Conservation (phyloP, 2,797 vertebrate species). For the Austrolebias charrua region DNA sequence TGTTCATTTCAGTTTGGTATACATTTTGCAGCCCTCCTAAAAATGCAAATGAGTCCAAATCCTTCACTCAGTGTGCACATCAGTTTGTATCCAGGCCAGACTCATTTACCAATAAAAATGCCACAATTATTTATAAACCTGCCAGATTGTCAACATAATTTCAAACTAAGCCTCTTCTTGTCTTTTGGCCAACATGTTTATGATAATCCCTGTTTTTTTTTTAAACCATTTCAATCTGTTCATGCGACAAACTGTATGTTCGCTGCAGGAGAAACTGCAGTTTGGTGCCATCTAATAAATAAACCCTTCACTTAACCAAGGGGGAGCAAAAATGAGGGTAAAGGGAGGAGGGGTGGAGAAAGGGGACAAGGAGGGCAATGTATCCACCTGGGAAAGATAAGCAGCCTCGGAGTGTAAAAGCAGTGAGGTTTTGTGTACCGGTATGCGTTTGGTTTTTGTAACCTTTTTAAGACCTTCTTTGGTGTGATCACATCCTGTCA, state of each 20-base stretch:
- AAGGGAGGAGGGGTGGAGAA: conserved; percentile 5
- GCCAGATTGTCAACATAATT: conserved; percentile 26
- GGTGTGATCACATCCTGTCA: too few relatives aligned
- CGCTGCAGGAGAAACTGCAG: conserved; percentile 25
- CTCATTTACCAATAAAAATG: conserved; percentile 9
- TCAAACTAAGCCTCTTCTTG: conserved; percentile 31
- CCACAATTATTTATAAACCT: conserved; percentile 17
- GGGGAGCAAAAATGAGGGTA: conserved; percentile 32
- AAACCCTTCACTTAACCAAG: conserved; percentile 38
- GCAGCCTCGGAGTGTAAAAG: conserved; percentile 42
- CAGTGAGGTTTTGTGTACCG: background rate
- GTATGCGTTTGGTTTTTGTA: too few relatives aligned
- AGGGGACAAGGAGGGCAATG: conserved; percentile 47
- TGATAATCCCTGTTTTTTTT: conserved; percentile 27
- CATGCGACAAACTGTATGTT: conserved; percentile 9
- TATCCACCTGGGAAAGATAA: conserved; percentile 72
- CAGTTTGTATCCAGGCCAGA: conserved; percentile 12
- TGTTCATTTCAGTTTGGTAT: too few relatives aligned
- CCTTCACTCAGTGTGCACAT: too few relatives aligned
- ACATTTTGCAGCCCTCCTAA: too few relatives aligned
- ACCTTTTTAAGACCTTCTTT: too few relatives aligned
- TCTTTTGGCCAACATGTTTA: conserved; percentile 23
- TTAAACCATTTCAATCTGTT: conserved; percentile 6
- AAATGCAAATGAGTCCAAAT: too few relatives aligned
- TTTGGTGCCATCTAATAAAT: conserved; percentile 43